phyloP scores from a whole-genome alignment of 2,888 invertebrate species.

The Bombyx huttoni region DNA sequence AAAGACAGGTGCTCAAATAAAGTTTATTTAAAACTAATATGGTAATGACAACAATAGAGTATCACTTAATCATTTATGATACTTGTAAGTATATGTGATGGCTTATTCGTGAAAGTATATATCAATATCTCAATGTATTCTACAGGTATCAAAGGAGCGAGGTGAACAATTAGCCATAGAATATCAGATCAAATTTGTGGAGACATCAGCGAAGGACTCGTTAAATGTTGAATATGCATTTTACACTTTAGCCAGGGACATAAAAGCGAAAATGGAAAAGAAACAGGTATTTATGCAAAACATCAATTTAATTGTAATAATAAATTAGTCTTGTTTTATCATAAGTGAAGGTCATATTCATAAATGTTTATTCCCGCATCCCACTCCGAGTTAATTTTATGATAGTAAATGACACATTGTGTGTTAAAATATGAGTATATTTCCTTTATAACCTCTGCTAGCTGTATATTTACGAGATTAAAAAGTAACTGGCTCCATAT shows the following conservation, averaged over 20 bases:
- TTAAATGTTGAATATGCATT: conserved; percentile 98
- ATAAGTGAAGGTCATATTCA: conserved; percentile 35
- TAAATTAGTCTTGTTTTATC: conserved; percentile 8
- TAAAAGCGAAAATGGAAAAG: conserved; percentile 98
- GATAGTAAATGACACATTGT: no score
- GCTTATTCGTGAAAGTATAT: no score
- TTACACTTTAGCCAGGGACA: conserved; percentile 96
- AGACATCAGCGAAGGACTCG: conserved; percentile 98
- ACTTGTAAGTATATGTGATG: no score
- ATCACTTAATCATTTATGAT: no score
- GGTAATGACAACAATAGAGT: no score
- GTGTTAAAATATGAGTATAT: no score
- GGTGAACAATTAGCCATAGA: conserved; percentile 98
- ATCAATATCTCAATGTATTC: conserved; percentile 5
- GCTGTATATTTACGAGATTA: no score
- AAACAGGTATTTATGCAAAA: conserved; percentile 81
- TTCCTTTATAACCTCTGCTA: no score
- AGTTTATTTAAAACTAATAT: no score
- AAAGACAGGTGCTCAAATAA: conserved; percentile 79
- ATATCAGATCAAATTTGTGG: conserved; percentile 99
- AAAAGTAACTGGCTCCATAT: no score
- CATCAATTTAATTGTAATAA: conserved; percentile 1
- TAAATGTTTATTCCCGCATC: conserved; percentile 18
- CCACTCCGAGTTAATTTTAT: conserved; percentile 1
- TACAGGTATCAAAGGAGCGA: conserved; percentile 90